Base-by-base conservation (phyloP, 2,113 vertebrate genomes). In the Daubentonia madagascariensis region DNA sequence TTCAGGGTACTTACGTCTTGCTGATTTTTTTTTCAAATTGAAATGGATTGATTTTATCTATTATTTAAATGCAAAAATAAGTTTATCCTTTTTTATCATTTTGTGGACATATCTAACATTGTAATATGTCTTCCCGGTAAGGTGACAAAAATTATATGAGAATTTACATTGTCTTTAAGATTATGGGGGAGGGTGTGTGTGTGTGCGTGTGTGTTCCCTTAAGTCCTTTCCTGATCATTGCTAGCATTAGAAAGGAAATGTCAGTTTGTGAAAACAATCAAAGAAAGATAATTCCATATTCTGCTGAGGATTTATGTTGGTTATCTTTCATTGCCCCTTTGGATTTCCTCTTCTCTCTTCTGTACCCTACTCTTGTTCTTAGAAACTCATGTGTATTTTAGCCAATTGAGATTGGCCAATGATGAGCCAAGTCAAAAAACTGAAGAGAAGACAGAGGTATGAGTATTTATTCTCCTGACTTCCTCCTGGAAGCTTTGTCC, bases 401-500 rank as follows among this genome's bases (percentile, higher is more conserved):
- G 0, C 45, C 28, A 45, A 0, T n/a, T 87, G 35, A 1, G 7
- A 90, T 73, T 50, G 8, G 9, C n/a, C 48, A 59, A 0, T 37
- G 28, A 73, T 16, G 0, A 52, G 23, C 32, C 6, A 63, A 50
- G 25, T 75, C n/a, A 59, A 83, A 63, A 85, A 45, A 72, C 7
- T 23, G 30, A 73, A 70, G 10, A 20, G 2, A 72, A 89, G 8
- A 57, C 78, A 35, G 12, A 68, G 10, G 1, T 67, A 45, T 37
- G 14, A 85, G 35, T 17, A 35, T 28, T 16, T 30, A 20, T 70
- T 85, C 14, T 6, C 14, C 32, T 75, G 32, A 52, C 9, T 76
- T n/a, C 25, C 25, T 65, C 45, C n/a, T 40, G 18, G 6, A 50
- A 20, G 35, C 3, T 17, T 3, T 40, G 13, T 37, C 6, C 4